Evolutionary conservation across 2,888 invertebrate genomes (phyloP).

Genomic region (Idaea aversata): DNA sequence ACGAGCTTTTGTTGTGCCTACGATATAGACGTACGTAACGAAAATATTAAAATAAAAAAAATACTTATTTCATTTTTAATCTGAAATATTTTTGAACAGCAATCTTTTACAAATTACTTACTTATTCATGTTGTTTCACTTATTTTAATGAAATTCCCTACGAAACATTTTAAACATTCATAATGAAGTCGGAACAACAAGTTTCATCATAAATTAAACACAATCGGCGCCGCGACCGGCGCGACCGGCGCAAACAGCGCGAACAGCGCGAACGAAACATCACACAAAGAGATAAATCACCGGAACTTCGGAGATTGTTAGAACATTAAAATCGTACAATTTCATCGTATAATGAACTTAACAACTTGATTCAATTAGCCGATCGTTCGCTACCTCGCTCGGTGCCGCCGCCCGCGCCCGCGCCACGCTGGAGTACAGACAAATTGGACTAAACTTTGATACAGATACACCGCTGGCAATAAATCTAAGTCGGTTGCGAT

Average conservation of each 20-base stretch:
- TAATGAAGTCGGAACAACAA: neutral
- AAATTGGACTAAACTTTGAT: conserved; percentile 1
- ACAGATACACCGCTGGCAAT: neutral
- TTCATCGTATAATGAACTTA: conserved; percentile 11
- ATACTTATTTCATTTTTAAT: neutral
- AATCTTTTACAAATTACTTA: neutral
- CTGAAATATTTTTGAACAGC: neutral
- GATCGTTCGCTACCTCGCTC: neutral
- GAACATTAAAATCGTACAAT: conserved; percentile 12
- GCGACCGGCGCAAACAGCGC: neutral
- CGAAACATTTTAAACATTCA: neutral
- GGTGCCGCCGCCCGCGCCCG: too few species aligned
- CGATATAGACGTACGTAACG: too few species aligned
- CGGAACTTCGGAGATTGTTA: neutral
- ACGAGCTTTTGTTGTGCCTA: neutral
- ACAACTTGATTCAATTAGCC: conserved; percentile 16
- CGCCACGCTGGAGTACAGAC: neutral
- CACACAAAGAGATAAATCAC: conserved; percentile 1
- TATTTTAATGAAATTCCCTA: neutral
- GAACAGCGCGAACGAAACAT: neutral
- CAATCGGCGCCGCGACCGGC: neutral
- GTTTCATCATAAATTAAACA: neutral
- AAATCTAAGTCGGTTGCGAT: neutral
- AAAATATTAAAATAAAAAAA: neutral
- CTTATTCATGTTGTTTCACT: neutral